phyloP scores from a whole-genome alignment of 2,113 vertebrate genomes.

The Sorex araneus region DNA sequence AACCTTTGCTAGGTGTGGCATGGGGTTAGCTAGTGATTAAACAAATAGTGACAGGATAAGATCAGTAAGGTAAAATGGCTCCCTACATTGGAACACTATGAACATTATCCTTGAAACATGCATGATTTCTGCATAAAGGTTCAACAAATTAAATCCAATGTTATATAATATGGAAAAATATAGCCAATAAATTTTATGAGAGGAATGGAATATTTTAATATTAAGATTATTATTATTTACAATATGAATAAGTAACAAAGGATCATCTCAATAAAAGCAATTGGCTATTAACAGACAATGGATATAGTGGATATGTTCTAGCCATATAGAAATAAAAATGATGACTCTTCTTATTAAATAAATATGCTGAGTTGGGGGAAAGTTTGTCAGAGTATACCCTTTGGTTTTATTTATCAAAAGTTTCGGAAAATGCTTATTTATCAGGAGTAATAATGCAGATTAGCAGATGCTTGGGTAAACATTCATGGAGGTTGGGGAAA shows the following conservation, averaged over 20 bases:
- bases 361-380: neutral
- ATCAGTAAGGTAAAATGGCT: too few species aligned
- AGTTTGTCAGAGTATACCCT: neutral
- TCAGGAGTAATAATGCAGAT: neutral
- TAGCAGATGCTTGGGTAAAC: neutral
- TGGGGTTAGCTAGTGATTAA: too few species aligned
- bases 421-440: neutral
- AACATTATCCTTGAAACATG: too few species aligned
- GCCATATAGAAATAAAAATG: neutral
- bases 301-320: neutral
- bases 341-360: slow-evolving; percentile 11
- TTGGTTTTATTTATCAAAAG: neutral
- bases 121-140: neutral
- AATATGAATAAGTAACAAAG: neutral
- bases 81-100: too few species aligned
- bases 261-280: slow-evolving; percentile 5
- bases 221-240: neutral
- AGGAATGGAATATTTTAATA: too few species aligned
- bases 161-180: neutral
- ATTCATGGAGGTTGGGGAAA: neutral
- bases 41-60: too few species aligned
- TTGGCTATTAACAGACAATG: neutral
- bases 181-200: too few species aligned
- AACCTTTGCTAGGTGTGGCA: too few species aligned
- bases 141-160: neutral